Evolutionary conservation across 2,888 invertebrate species (phyloP), one percentile per base, ranked within the genome.

Genomic region (Eupithecia abbreviata): DNA sequence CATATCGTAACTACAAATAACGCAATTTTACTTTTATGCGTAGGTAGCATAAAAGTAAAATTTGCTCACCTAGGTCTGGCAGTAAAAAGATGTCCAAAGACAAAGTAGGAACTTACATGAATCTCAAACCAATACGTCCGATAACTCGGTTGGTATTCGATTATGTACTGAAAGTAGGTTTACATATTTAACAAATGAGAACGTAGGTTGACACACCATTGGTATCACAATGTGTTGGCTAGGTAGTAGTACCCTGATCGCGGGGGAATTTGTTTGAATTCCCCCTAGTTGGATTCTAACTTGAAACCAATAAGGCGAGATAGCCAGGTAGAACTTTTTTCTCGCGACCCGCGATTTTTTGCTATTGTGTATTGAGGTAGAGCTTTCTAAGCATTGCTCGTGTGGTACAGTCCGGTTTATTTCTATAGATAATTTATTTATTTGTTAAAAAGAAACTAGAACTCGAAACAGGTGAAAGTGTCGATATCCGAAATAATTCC

Each of bases 291-390:
- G 12, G 75, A 78, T 72, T 78, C 78, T 42, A 51, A 74, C 73
- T 77, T 77, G 74, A 79, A 74, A 74, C 77, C 65, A 72, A 77
- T 75, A 74, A 74, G 77, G 71, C n/a, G 41, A 66, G 47, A 18
- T 69, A 47, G 66, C 51, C 55, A 71, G 62, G 71, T 71, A 71
- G 51, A 51, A 51, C 10, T 71, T 71, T 71, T 71, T 71, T 62
- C 13, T n/a, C 51, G 55, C 71, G 71, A 71, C 55, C 55, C 55
- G 55, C 69, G 45, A 41, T 71, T 71, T 71, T 58, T 58, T 55
- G 62, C 41, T 47, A 3, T 41, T 15, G 13, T 62, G 42, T 72
- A 49, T 18, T 69, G 47, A 30, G 62, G 30, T 62, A 62, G 55
- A 58, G 62, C 62, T 62, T 62, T 62, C 62, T 42, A 42, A 15